These are phyloP conservation scores for Tigriopus californicus DNA, from an alignment of 2,888 invertebrate genomes.

Conservation along the genomic window DNA sequence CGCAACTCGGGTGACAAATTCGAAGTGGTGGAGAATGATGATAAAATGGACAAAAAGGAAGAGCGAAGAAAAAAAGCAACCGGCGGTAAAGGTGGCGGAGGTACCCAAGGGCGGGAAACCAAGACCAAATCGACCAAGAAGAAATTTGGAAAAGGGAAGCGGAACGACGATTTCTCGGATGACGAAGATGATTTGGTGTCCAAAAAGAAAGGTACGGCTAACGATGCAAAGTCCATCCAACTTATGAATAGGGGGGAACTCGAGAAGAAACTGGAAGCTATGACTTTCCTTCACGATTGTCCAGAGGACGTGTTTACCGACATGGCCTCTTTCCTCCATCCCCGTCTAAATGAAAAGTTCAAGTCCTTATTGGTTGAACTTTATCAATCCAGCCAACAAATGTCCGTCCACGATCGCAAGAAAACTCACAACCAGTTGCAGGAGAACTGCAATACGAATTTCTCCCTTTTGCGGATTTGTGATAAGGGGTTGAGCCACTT, in stretches of 20 bases:
- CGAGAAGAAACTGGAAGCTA: constrained; percentile 37
- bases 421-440: constrained; percentile 62
- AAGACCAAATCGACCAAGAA: constrained; percentile 87
- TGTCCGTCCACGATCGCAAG: constrained; percentile 33
- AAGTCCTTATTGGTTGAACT: constrained; percentile 18
- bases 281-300: constrained; percentile 35
- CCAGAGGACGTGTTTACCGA: constrained; percentile 46
- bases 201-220: neutral
- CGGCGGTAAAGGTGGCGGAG: constrained; percentile 73
- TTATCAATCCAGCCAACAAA: constrained; percentile 7
- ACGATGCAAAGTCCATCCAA: constrained; percentile 31
- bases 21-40: constrained; percentile 26
- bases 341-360: constrained; percentile 1
- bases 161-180: constrained; percentile 40
- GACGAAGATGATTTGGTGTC: constrained; percentile 34
- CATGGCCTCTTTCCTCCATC: constrained; percentile 47
- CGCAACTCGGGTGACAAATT: neutral
- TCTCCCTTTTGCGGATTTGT: constrained; percentile 28
- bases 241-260: constrained; percentile 48
- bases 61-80: constrained; percentile 72
- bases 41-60: constrained; percentile 54
- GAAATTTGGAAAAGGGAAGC: constrained; percentile 32
- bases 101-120: constrained; percentile 78
- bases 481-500: constrained; percentile 34
- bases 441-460: constrained; percentile 55